A percentile compares a stretch with the other conserved stretches of the same genome.
phyloP scores from a whole-genome alignment of 2,113 vertebrate genomes.

The Oryzias melastigma region DNA sequence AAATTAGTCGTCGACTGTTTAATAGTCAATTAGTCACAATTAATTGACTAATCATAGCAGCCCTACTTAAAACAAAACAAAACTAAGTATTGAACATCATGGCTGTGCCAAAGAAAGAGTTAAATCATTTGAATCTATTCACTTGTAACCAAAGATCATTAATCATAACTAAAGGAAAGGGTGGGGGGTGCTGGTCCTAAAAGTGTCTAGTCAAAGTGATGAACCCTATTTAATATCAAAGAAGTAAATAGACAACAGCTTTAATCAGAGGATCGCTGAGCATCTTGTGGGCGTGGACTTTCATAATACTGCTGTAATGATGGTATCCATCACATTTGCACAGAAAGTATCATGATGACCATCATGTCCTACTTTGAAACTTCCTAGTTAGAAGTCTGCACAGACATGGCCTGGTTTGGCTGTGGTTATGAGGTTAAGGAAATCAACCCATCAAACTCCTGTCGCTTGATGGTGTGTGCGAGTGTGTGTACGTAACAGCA shows the following conservation, averaged over 20 bases:
- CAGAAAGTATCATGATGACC: conserved; percentile 33
- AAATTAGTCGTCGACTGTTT: too few relatives aligned
- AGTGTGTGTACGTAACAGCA: too few relatives aligned
- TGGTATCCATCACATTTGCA: conserved; percentile 59
- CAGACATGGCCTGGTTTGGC: not conserved
- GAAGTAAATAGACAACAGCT: conserved; percentile 44
- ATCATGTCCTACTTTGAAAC: conserved; percentile 62
- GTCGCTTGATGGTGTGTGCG: too few relatives aligned
- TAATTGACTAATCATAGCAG: too few relatives aligned
- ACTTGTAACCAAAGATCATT: conserved; percentile 24
- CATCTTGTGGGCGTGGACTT: conserved; percentile 59
- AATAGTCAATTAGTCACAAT: too few relatives aligned
- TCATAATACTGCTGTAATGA: conserved; percentile 71
- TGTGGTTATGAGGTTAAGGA: not conserved
- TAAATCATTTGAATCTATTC: conserved; percentile 14
- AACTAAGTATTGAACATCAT: too few relatives aligned
- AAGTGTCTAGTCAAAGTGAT: conserved; percentile 21
- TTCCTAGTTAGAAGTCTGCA: conserved; percentile 4
- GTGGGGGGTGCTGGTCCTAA: conserved; percentile 1
- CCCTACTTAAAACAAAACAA: too few relatives aligned
- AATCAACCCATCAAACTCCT: too few relatives aligned
- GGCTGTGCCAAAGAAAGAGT: not conserved
- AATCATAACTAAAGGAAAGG: conserved; percentile 45
- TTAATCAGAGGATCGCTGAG: conserved; percentile 44
- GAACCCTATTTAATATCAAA: conserved; percentile 36